Conservation (phyloP, 2,888 invertebrate genomes). For the Heliconius sara region DNA sequence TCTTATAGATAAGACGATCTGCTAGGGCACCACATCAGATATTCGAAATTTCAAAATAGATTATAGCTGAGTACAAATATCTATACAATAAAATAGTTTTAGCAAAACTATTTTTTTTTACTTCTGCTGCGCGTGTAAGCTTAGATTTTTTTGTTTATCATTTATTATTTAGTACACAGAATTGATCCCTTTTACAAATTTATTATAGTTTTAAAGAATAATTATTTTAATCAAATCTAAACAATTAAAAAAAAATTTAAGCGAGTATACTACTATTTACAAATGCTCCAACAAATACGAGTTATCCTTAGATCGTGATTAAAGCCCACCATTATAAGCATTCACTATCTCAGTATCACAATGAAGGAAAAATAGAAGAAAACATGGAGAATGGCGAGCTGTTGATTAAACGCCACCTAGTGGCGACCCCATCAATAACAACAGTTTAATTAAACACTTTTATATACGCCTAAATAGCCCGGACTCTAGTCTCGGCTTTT, state of each 20-base stretch:
- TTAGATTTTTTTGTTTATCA: no score
- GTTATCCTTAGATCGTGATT: constrained; percentile 13
- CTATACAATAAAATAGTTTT: no score
- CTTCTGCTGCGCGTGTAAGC: no score
- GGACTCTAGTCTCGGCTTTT: constrained; percentile 69
- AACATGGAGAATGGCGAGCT: constrained; percentile 72
- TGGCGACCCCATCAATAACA: constrained; percentile 81
- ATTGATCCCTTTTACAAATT: no score
- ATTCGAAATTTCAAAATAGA: no score
- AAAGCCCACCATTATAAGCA: constrained; percentile 17
- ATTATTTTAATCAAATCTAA: not conserved
- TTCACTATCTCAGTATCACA: constrained; percentile 50
- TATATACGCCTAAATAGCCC: constrained; percentile 75
- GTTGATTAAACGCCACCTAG: constrained; percentile 82
- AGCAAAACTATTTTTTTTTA: no score
- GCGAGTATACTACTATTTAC: no score
- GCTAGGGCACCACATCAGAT: no score
- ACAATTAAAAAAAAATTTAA: not conserved
- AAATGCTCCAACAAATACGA: not conserved
- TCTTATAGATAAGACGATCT: no score
- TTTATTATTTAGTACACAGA: no score
- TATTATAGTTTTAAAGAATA: not conserved
- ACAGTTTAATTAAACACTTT: constrained; percentile 83
- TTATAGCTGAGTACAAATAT: no score
- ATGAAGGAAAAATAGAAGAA: constrained; percentile 80